Evolutionary conservation across 2,113 vertebrate genomes (phyloP).

Genomic region (Cyphomyrus plagiostoma): DNA sequence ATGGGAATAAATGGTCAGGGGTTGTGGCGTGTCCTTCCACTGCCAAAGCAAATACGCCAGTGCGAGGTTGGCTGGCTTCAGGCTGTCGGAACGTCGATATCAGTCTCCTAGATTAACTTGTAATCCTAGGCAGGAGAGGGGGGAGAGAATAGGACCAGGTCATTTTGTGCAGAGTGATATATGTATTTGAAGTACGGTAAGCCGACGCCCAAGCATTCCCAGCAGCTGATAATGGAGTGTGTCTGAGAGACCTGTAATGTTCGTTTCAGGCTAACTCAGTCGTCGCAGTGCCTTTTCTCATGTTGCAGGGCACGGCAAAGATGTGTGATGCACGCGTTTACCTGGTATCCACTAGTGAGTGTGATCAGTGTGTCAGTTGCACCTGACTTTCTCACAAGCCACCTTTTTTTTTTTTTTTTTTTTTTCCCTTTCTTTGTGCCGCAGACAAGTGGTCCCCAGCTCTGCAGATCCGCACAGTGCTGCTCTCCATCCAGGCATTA

Average conservation of each 20-base stretch:
- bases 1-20: neutral
- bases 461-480: constrained; percentile 97
- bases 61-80: neutral
- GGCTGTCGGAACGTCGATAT: neutral
- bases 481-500: constrained; percentile 99
- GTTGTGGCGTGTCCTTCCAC: neutral
- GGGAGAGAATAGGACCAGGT: neutral
- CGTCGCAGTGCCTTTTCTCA: neutral
- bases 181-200: neutral
- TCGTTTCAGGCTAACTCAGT: neutral
- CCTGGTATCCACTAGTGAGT: neutral
- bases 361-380: neutral
- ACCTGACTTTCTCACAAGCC: neutral
- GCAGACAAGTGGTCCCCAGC: constrained; percentile 98
- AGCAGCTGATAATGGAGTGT: neutral
- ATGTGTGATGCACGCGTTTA: neutral
- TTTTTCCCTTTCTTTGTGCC: neutral
- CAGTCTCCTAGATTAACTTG: neutral
- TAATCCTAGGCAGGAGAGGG: neutral
- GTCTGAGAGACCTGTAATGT: neutral
- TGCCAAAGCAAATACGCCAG: neutral
- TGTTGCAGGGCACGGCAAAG: neutral
- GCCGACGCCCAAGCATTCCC: neutral
- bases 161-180: neutral
- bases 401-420: neutral